Evolutionary conservation across 2,888 invertebrate species (phyloP), one percentile per base, ranked within the genome.

Genomic region (Phortica magna): DNA sequence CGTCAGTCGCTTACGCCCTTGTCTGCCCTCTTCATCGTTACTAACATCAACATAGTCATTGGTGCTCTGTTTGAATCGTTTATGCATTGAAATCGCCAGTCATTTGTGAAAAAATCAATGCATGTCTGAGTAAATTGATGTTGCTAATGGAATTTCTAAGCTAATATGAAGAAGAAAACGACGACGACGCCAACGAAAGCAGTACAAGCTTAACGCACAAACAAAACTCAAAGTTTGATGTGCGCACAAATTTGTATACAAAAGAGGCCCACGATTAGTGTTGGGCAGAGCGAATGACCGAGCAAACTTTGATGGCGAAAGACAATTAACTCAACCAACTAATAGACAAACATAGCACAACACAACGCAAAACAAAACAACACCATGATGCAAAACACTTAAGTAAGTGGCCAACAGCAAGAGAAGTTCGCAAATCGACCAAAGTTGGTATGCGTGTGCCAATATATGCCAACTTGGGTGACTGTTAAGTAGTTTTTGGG

Each of bases 1-100:
- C 22, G 17, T 73, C n/a, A 59, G 61, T 73, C 39, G 31, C 39
- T 70, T 10, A 31, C 31, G 1, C 31, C 31, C 31, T 31, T 31
- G 2, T 39, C 9, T 31, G n/a, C 59, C 12, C 19, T 48, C 7
- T 7, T 43, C 31, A 70, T 7, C 43, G 12, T 19, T 17, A 43
- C 31, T 14, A 17, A n/a, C 31, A 31, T 31, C 31, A n/a, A 53
- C 53, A 12, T 39, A 64, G 6, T 39, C 31, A 31, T 31, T 31
- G 31, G 31, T 31, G 31, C 31, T 31, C 64, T n/a, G 1, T 31
- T 55, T 76, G 59, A 67, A 86, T 86, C 86, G 88, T 77, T 79
- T 86, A 86, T 86, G 88, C 86, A 86, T 86, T 86, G 86, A 86
- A 86, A 86, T 88, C 82, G 80, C 81, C 86, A 86, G 88, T 86